Base-by-base conservation (phyloP, 2,888 invertebrate genomes). In the Nemoura dubitans region DNA sequence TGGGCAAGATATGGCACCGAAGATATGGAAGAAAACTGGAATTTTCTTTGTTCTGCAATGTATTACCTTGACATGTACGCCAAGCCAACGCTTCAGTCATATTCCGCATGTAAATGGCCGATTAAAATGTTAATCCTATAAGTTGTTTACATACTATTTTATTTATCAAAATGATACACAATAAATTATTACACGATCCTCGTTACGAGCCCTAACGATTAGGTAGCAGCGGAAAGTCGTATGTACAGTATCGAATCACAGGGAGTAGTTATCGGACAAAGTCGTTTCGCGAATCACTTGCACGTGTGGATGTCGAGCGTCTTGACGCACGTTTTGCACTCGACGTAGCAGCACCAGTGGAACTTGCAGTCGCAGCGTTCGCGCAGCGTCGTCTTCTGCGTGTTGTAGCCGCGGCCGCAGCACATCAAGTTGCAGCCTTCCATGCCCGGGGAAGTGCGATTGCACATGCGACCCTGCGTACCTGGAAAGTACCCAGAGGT, bases 341-440 rank as follows among this genome's bases (percentile, higher is more conserved):
- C 95, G 88, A 98, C 98, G 90, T 96, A 95, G 92, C 98, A 98
- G 93, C 98, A 99, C 98, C 98, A 98, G 91, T 97, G 97, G 92
- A 98, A 98, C 91, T 96, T 96, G 93, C 98, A 98, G 90, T 97
- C 95, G 92, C 98, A 98, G 88, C 98, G 94, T 90, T 96, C 96
- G 89, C 94, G 94, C 86, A 95, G 93, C 80, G 94, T 95, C 87
- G 95, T 94, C 90, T 96, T 96, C 90, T 95, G 94, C 27, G 97
- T 97, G 92, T 96, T 97, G 94, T 97, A 97, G 42, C 98, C 98
- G 76, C 93, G 90, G 6, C 93, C 93, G 89, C 93, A 93, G 89
- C 93, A 93, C 91, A 93, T 91, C 25, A 92, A 90, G 88, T 91
- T 91, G 90, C 94, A 94, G 6, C 93, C 93, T 88, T 93, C 93